Base-by-base conservation (phyloP, 37 sponge, comb jelly and placozoan genomes). In the Dysidea cf. avara region DNA sequence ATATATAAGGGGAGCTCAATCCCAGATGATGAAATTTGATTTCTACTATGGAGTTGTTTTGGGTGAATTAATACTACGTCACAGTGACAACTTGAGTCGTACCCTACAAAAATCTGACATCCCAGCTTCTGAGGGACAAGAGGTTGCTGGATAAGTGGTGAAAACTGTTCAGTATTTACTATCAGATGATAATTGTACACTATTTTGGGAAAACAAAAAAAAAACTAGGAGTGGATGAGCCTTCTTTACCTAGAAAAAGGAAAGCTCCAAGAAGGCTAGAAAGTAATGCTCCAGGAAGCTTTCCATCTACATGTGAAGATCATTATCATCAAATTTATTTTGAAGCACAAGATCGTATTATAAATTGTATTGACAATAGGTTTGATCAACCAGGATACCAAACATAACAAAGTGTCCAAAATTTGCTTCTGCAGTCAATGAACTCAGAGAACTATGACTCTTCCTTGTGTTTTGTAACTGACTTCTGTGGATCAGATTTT, bases 81-180 rank as follows among this genome's bases (percentile, higher is more conserved):
- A 35, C 24, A 24, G 43, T 25, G 82, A 81, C 64, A 81, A 79
- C 46, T 61, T 78, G 24, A 78, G 78, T 73, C 25, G 57, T 14
- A 69, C 70, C 14, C 35, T 77, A 56, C 86, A 84, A 49, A 61
- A 24, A 22, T 40, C n/a, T 31, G 74, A 73, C 55, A 79, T 86
- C 60, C 79, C 80, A 24, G 86, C 86, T 66, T 74, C 86, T 36
- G 86, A 86, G 66, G 75, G 80, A 21, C 86, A 86, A 40, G 39
- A 29, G 16, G 68, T 79, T 30, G 56, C 69, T 35, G 52, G 52
- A 49, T 59, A 74, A 55, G 79, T 75, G 11, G 38, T 56, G 29
- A 40, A 64, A 26, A 86, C 86, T 20, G 20, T 64, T 39, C 34
- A 25, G 24, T 25, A n/a, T n/a, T n/a, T n/a, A n/a, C n/a, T n/a